phyloP scores from a whole-genome alignment of 2,797 vertebrate species.

The Furcifer pardalis region DNA sequence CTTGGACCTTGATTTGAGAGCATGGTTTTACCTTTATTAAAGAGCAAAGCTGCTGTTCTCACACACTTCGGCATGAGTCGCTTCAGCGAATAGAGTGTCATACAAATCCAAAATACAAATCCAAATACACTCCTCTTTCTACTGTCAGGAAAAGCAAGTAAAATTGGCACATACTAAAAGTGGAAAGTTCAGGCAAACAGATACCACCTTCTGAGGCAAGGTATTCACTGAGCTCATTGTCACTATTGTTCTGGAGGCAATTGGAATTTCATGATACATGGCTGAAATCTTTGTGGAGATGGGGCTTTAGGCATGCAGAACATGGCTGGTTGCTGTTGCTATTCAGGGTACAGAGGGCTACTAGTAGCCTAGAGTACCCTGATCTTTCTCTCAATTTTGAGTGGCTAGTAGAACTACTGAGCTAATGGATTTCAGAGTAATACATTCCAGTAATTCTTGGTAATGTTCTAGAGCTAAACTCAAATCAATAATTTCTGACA shows the following conservation, averaged over 20 bases:
- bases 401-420: background rate
- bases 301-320: background rate
- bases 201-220: background rate
- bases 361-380: background rate
- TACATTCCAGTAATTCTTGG: background rate
- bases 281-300: background rate
- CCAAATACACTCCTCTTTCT: background rate
- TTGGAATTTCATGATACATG: background rate
- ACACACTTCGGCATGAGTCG: too few species aligned
- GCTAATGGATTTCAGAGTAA: background rate
- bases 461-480: slow-evolving; percentile 35
- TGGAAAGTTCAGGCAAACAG: background rate
- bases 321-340: background rate
- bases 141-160: background rate
- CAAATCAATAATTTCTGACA: slow-evolving; percentile 47
- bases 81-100: too few species aligned
- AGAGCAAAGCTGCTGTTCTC: background rate
- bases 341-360: background rate
- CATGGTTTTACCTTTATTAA: too few species aligned
- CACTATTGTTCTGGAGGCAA: background rate
- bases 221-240: background rate
- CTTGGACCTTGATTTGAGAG: too few species aligned
- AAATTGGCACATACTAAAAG: background rate
- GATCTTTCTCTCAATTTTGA: background rate
- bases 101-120: too few species aligned